phyloP scores from a whole-genome alignment of 2,888 invertebrate genomes.

The Drosophila neotestacea region DNA sequence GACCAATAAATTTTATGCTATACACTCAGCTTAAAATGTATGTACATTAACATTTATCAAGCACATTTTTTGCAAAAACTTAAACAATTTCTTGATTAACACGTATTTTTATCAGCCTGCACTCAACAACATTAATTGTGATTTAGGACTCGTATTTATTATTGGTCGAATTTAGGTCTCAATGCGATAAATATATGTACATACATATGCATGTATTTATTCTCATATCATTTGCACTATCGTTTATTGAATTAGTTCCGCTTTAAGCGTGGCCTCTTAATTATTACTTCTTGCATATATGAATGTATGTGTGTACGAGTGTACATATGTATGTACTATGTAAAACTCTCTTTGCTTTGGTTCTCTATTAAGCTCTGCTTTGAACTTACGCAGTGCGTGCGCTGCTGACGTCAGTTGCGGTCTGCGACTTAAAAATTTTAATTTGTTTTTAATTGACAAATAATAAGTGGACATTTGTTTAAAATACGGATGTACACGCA shows the following conservation, averaged over 20 bases:
- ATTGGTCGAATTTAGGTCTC: neutral
- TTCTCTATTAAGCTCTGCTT: conserved; percentile 10
- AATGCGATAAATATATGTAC: too few relatives aligned
- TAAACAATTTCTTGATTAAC: conserved; percentile 5
- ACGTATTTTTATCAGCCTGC: neutral
- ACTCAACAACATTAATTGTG: conserved; percentile 5
- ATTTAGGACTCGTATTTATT: neutral
- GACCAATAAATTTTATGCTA: too few relatives aligned
- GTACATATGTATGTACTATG: neutral
- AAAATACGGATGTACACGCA: neutral
- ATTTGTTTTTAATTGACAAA: conserved; percentile 47
- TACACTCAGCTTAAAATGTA: too few relatives aligned
- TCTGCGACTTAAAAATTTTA: conserved; percentile 16
- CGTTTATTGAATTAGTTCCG: neutral
- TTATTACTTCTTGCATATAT: neutral
- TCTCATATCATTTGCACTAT: neutral
- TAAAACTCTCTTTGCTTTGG: conserved; percentile 7
- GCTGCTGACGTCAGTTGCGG: conserved; percentile 12
- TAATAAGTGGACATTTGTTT: conserved; percentile 9
- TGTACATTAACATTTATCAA: neutral
- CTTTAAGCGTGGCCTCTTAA: neutral
- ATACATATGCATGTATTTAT: too few relatives aligned
- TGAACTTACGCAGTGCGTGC: conserved; percentile 2
- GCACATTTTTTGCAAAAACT: conserved; percentile 1
- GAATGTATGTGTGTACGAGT: too few relatives aligned